Evolutionary conservation across 2,888 invertebrate species (phyloP).

Genomic region (Nowickia ferox): DNA sequence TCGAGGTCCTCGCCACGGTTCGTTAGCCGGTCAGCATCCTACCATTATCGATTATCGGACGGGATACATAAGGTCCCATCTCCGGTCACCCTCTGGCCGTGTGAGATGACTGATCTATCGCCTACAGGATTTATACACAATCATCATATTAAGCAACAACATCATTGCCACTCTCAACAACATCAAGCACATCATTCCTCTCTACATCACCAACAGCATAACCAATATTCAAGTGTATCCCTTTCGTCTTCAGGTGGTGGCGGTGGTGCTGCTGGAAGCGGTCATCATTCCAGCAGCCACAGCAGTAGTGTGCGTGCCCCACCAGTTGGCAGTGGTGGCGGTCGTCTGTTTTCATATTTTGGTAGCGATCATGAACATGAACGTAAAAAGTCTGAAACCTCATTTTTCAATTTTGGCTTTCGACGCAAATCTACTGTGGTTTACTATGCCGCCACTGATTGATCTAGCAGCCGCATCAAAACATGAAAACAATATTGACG

Average conservation of each 20-base stretch:
- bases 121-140: constrained; percentile 81
- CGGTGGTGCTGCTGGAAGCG: constrained; percentile 39
- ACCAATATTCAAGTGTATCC: constrained; percentile 57
- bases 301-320: constrained; percentile 76
- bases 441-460: constrained; percentile 82
- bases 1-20: constrained; percentile 86
- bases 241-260: constrained; percentile 59
- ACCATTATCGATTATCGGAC: constrained; percentile 84
- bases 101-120: constrained; percentile 91
- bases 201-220: constrained; percentile 72
- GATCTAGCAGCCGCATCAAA: constrained; percentile 8
- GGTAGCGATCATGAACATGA: constrained; percentile 82
- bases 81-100: constrained; percentile 95
- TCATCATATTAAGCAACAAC: constrained; percentile 74
- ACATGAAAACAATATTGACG: not conserved
- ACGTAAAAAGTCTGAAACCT: constrained; percentile 82
- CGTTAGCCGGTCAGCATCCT: constrained; percentile 83
- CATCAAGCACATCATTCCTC: constrained; percentile 73
- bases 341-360: constrained; percentile 82
- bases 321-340: constrained; percentile 76
- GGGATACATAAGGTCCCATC: constrained; percentile 93
- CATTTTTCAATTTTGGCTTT: constrained; percentile 83
- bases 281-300: constrained; percentile 75
- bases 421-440: constrained; percentile 82
- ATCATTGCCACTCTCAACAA: constrained; percentile 74